Conservation (phyloP, 2,888 invertebrate genomes). For the Euspilapteryx auroguttella region DNA sequence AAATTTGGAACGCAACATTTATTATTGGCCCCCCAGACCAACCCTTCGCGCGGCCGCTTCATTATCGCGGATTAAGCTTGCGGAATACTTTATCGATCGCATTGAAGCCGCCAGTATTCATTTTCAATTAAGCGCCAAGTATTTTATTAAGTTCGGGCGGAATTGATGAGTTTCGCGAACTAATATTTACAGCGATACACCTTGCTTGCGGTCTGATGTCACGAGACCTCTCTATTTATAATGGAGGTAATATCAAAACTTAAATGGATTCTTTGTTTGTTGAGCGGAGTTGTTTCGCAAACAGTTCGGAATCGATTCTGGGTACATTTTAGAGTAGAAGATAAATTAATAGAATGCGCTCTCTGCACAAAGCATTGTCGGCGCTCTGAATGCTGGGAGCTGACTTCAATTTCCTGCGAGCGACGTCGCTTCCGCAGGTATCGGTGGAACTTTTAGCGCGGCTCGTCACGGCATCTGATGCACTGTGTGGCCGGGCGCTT, state of each 20-base stretch:
- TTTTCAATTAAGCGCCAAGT: constrained; percentile 62
- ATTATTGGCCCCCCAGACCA: constrained; percentile 51
- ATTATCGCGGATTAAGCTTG: constrained; percentile 60
- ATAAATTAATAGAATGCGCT: constrained; percentile 50
- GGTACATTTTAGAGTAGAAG: constrained; percentile 42
- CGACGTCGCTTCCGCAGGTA: constrained; percentile 28
- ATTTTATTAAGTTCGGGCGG: constrained; percentile 59
- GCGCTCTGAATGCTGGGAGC: constrained; percentile 29
- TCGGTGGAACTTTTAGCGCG: constrained; percentile 32
- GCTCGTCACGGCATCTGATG: constrained; percentile 14
- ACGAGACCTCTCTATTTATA: background rate
- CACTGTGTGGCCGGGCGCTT: too few relatives aligned
- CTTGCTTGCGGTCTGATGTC: background rate
- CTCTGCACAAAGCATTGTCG: constrained; percentile 50
- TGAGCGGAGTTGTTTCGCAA: background rate
- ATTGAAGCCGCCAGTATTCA: constrained; percentile 48
- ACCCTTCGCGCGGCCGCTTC: constrained; percentile 51
- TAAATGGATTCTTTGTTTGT: background rate
- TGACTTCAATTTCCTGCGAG: constrained; percentile 57
- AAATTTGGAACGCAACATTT: constrained; percentile 60
- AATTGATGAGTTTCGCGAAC: constrained; percentile 61
- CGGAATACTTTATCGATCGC: constrained; percentile 59
- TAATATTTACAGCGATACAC: constrained; percentile 44
- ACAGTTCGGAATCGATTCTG: constrained; percentile 14
- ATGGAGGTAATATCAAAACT: background rate